Evolutionary conservation across 1,140 invertebrate genomes (phyloP), one percentile per base, ranked within the genome.

Genomic region (Stenopsyche tienmushanensis): DNA sequence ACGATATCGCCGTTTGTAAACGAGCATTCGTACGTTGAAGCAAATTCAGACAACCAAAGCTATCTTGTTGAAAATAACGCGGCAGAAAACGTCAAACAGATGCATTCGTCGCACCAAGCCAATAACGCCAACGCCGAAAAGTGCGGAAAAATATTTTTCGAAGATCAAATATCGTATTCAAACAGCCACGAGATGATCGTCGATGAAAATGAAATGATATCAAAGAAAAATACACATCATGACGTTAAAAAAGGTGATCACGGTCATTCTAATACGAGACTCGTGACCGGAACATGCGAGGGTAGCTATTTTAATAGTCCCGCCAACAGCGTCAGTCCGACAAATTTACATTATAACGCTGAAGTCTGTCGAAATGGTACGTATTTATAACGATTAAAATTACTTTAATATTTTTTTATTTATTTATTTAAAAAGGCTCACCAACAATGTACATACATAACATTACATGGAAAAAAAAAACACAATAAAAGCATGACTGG

Each of bases 261-360:
- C 8, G 20, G 3, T 41, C 42, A 29, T 20, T 13, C 34, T 8
- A 47, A 44, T 29, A 26, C 55, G 24, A 49, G 65, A 60, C 24
- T 42, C 13, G 60, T 71, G 70, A 25, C 75, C 72, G 67, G 76
- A 72, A 62, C 34, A 60, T 54, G 75, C 75, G 70, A 78, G 75
- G 72, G 77, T 75, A 64, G 77, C 76, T 66, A 66, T 20, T 66
- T 67, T 23, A 70, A 62, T 49, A 70, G 69, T 53, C 69, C 69
- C 73, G 62, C 75, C 71, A 70, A 77, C 70, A 74, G 77, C 76
- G 64, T 79, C 72, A 67, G 79, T 78, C 69, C 80, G 74, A 64
- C 79, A 75, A 49, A 73, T 77, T 41, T 77, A 76, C 71, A 80
- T 76, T 72, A 74, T 77, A 41, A 79, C 76, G 13, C 75, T 75